Evolutionary conservation across 2,797 vertebrate species (phyloP), one percentile per base, ranked within the genome.

Genomic region (Glyptemys insculpta): DNA sequence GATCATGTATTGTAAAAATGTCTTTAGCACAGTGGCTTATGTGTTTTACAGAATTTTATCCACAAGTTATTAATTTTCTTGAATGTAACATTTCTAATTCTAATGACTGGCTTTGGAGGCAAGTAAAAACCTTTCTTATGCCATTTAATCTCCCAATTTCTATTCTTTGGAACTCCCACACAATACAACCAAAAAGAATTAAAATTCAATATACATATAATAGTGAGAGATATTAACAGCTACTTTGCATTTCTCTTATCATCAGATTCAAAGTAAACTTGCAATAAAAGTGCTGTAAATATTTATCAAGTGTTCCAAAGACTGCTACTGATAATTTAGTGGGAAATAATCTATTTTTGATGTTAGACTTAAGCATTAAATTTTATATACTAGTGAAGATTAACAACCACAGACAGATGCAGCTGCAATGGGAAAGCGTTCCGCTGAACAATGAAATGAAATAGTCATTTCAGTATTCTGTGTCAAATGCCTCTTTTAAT

Each of bases 371-470:
- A 93, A 95, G 52, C 62, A 96, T 91, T 96, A 88, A 68, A 89
- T 96, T 95, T 97, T 96, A 87, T 83, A 95, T 87, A 94, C 83
- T 92, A 87, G 80, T 84, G 94, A 97, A 97, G 96, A 92, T 97
- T 94, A 96, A 80, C 91, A 79, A 86, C 27, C 56, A 81, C 5
- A 92, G 59, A 56, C 95, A 95, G 80, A 87, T 87, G 79, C 84
- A 96, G 83, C 86, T 62, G 57, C 72, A 93, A 94, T 53, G 78
- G 88, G 93, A 95, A 96, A 0, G 18, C 81, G 31, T 93, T 92
- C 81, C 79, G 49, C 81, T 88, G 93, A 91, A 94, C 72, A 93
- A 83, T 91, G 79, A 86, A 93, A 83, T 91, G 79, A 88, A 95
- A 92, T 65, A 6, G 4, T 88, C 79, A 41, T 94, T 91, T 85